A percentile compares a stretch with the other conserved stretches of the same genome.
These are phyloP conservation scores for Ginglymostoma cirratum DNA, from an alignment of 2,113 vertebrate genomes.

Conservation along the genomic window DNA sequence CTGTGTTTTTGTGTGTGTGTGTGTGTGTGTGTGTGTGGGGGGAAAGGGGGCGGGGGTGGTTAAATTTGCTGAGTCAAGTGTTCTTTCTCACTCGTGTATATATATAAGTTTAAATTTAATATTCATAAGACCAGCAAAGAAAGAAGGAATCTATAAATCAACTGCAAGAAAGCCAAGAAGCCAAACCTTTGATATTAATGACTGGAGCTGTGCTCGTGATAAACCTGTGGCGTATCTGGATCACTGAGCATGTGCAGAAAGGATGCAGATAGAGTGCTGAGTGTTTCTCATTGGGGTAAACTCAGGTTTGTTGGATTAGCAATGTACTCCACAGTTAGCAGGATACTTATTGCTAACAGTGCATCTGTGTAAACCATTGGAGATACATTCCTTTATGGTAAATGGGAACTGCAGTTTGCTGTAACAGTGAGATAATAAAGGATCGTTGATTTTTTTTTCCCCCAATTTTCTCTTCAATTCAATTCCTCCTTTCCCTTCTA, in stretches of 20 bases:
- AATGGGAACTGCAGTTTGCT: not conserved
- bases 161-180: not conserved
- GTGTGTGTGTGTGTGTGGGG: too few relatives aligned
- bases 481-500: not conserved
- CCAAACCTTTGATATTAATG: not conserved
- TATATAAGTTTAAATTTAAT: not conserved
- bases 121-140: not conserved
- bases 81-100: too few relatives aligned
- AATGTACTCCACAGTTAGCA: not conserved
- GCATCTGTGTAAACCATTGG: not conserved
- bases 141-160: not conserved
- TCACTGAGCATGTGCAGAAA: not conserved
- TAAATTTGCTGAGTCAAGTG: not conserved
- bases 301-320: not conserved
- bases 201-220: not conserved
- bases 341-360: not conserved
- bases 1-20: not conserved
- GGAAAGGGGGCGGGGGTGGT: too few relatives aligned
- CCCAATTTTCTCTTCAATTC: not conserved
- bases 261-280: not conserved
- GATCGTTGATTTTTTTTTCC: not conserved
- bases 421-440: not conserved
- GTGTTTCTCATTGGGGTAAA: not conserved
- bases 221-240: not conserved
- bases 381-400: not conserved